Evolutionary conservation across 1,140 invertebrate species (phyloP), one percentile per base, ranked within the genome.

Genomic region (Danaus plexippus): DNA sequence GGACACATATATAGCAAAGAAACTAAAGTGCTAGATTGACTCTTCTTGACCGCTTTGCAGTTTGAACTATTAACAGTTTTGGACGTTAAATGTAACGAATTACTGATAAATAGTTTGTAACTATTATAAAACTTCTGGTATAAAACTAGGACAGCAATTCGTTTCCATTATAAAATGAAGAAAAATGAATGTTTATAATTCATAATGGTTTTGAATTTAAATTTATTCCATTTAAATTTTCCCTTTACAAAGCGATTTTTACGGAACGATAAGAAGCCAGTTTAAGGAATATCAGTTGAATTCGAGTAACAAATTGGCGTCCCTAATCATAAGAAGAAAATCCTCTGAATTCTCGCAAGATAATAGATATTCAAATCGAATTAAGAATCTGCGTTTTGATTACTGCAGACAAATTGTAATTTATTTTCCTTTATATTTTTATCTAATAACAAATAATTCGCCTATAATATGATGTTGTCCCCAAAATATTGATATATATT

Each of bases 361-460:
- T 53, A 51, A 50, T 46, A 55, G 52, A 60, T 47, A 61, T 61
- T 49, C 52, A 61, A 61, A 61, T 61, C 52, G 49, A 61, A 61
- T 61, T 55, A 61, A 61, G 54, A 44, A 61, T 56, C 53, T 61
- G 59, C 59, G 48, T 52, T 61, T 41, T 54, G 53, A 61, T 61
- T 61, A 61, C 49, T 45, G 47, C 22, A 56, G 53, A 61, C 45
- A 61, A 61, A 61, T 32, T 32, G 2, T 32, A 32, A 32, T 32
- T 2, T 32, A 32, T 32, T 32, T 22, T 32, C 22, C 22, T 32
- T 32, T 32, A 32, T 6, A 32, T 6, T 3, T 3, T 32, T 32
- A 4, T 32, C 7, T 32, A 32, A 32, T 32, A 6, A 4, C 22
- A 32, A 32, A 32, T 32, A 6, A 32, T 32, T 32, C 2, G 4